Evolutionary conservation across 2,888 invertebrate genomes (phyloP).

Genomic region (Caradrina clavipalpis): DNA sequence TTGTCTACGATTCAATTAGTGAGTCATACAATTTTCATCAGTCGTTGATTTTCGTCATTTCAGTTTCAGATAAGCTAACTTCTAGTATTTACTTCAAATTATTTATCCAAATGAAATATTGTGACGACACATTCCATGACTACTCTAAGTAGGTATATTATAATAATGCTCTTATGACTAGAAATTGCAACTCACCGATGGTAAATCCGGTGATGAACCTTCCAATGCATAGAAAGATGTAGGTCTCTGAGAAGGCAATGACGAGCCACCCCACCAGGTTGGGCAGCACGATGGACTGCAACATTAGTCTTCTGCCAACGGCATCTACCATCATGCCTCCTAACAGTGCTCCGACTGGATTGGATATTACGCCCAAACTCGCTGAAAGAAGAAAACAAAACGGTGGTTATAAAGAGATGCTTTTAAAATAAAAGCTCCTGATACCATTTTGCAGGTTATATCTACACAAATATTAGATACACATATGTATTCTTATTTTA

Average conservation of each 20-base stretch:
- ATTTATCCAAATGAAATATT: conserved; percentile 20
- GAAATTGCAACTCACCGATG: conserved; percentile 87
- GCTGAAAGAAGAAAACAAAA: conserved; percentile 83
- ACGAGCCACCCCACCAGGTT: conserved; percentile 93
- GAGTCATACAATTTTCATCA: conserved; percentile 38
- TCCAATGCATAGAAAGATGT: conserved; percentile 92
- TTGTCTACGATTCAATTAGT: conserved; percentile 44
- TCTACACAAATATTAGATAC: neutral
- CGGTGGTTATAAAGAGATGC: neutral
- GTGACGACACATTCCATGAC: conserved; percentile 11
- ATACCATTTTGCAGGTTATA: neutral
- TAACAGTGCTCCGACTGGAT: conserved; percentile 93
- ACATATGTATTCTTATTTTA: too few species aligned
- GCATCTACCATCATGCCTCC: conserved; percentile 93
- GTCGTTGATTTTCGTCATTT: conserved; percentile 24
- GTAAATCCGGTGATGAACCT: conserved; percentile 93
- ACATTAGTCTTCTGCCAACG: conserved; percentile 92
- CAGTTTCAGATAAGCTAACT: conserved; percentile 16
- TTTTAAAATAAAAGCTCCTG: neutral
- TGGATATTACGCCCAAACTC: conserved; percentile 93
- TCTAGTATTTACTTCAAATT: neutral
- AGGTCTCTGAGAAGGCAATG: conserved; percentile 92
- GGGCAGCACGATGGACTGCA: conserved; percentile 93
- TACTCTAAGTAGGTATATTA: conserved; percentile 6
- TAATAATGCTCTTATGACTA: conserved; percentile 1